Conservation (phyloP, 30 jellyfish, hydroid and myxozoan genomes). For the Turritopsis rubra region DNA sequence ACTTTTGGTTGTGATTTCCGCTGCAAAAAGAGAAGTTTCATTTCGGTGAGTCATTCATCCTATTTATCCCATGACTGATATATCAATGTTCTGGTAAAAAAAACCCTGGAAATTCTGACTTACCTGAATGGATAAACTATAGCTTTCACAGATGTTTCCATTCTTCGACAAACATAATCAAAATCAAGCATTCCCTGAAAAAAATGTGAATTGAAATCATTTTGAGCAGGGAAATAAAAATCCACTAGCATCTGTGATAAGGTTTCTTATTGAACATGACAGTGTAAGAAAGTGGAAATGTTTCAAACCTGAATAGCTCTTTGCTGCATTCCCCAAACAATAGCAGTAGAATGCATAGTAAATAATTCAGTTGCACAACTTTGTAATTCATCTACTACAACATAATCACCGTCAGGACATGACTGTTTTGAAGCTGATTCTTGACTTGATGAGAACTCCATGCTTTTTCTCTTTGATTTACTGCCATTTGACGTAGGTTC, state of each 20-base stretch:
- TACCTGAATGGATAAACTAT: conserved; percentile 98
- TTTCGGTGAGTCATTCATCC: too few relatives aligned
- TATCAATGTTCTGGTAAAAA: too few relatives aligned
- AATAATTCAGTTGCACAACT: conserved; percentile 32
- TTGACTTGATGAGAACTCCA: conserved; percentile 18
- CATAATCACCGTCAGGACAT: conserved; percentile 25
- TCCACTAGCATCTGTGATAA: too few relatives aligned
- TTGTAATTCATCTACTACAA: conserved; percentile 24
- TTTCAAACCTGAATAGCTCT: conserved; percentile 90
- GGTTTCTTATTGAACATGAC: not conserved
- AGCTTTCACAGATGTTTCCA: conserved; percentile 82
- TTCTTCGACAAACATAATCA: conserved; percentile 90
- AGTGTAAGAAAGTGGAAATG: not conserved
- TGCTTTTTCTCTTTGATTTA: conserved; percentile 13
- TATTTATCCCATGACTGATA: too few relatives aligned
- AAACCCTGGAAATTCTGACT: too few relatives aligned
- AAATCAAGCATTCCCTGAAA: conserved; percentile 97
- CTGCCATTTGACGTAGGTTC: not conserved
- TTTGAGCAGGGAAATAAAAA: too few relatives aligned
- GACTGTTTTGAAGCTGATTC: not conserved
- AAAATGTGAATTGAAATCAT: too few relatives aligned
- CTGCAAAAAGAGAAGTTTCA: conserved; percentile 25
- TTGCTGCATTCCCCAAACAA: conserved; percentile 97
- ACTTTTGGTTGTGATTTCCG: conserved; percentile 91
- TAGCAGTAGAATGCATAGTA: conserved; percentile 55